These are phyloP conservation scores for Sebastes wilsoni DNA, from an alignment of 2,797 vertebrate genomes.

Conservation along the genomic window DNA sequence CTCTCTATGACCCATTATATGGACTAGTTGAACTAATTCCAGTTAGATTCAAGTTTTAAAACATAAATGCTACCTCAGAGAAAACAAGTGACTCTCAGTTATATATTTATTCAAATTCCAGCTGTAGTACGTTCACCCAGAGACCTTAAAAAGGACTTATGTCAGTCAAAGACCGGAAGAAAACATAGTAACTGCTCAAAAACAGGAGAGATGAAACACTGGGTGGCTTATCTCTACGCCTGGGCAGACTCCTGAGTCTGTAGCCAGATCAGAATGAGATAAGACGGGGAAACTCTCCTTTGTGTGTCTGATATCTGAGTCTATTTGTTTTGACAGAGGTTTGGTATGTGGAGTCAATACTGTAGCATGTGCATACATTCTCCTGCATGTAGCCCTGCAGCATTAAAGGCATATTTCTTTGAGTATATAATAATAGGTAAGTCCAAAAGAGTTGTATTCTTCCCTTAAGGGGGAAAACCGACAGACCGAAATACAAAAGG, in stretches of 20 bases:
- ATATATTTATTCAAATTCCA: not conserved
- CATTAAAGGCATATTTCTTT: not conserved
- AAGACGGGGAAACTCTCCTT: not conserved
- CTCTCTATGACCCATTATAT: not conserved
- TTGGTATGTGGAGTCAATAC: not conserved
- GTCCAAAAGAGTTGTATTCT: not conserved
- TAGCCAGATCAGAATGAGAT: constrained; percentile 8
- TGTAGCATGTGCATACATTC: not conserved
- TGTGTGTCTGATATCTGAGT: constrained; percentile 4
- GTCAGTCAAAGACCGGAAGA: constrained; percentile 6
- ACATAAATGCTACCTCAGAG: not conserved
- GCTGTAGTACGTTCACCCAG: not conserved
- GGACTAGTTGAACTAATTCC: not conserved
- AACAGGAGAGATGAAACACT: constrained; percentile 3
- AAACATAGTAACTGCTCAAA: not conserved
- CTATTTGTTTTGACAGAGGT: constrained; percentile 4
- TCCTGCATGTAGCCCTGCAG: not conserved
- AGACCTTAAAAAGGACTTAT: not conserved
- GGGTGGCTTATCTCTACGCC: not conserved
- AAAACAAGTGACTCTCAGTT: not conserved
- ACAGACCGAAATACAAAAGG: constrained; percentile 5
- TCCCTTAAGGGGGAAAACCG: constrained; percentile 14
- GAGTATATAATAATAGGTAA: not conserved
- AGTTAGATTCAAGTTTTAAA: not conserved
- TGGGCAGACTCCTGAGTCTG: not conserved